Evolutionary conservation across 2,888 invertebrate genomes (phyloP).

Genomic region (Catocala sponsa): DNA sequence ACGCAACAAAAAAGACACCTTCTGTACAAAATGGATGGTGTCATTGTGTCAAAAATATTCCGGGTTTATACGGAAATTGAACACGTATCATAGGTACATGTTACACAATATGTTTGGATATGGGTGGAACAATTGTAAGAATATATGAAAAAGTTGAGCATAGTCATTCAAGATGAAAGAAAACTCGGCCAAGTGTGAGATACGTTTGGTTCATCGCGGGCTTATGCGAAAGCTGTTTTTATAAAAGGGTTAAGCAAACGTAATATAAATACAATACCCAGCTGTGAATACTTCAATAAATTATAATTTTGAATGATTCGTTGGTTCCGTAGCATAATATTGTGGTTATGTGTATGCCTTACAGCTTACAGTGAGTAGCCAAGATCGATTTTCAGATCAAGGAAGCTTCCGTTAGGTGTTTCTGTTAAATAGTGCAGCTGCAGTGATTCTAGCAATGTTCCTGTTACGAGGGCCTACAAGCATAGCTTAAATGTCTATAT

Average conservation of each 20-base stretch:
- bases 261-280: slow-evolving; percentile 14
- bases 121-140: slow-evolving; percentile 44
- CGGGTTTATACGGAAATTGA: slow-evolving; percentile 17
- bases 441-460: too few species aligned
- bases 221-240: slow-evolving; percentile 37
- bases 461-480: too few species aligned
- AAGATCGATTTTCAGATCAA: too few species aligned
- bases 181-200: slow-evolving; percentile 48
- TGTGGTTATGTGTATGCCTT: too few species aligned
- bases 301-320: background rate
- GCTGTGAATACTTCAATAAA: background rate
- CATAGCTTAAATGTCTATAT: too few species aligned
- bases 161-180: slow-evolving; percentile 49
- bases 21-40: slow-evolving; percentile 1
- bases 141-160: slow-evolving; percentile 43
- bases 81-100: slow-evolving; percentile 29
- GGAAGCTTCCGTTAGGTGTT: too few species aligned
- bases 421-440: too few species aligned
- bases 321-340: background rate
- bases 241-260: slow-evolving; percentile 26
- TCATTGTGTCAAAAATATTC: slow-evolving; percentile 17
- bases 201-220: slow-evolving; percentile 40
- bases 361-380: too few species aligned
- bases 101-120: slow-evolving; percentile 37
- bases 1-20: too few species aligned